Evolutionary conservation across 2,888 invertebrate genomes (phyloP), one percentile per base, ranked within the genome.

Genomic region (Glyphotaelius pellucidus): DNA sequence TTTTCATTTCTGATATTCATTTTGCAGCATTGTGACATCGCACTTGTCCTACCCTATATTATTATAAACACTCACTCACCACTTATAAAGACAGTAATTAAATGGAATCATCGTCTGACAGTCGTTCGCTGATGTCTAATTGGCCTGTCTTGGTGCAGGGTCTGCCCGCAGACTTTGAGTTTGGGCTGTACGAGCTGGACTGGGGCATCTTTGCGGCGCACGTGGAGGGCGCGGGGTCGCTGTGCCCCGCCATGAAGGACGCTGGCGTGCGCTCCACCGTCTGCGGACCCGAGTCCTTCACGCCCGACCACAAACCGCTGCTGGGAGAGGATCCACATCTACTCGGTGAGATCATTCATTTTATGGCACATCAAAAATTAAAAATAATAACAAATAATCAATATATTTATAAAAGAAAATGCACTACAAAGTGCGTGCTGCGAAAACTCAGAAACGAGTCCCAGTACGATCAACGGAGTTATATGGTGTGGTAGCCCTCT

Each of bases 241-340:
- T 99, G 15, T 97, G 98, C 92, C 99, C 99, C 0, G 96, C 96
- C 93, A 96, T 99, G 93, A 97, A 96, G 52, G 96, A 96, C 12
- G 96, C 97, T 11, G 99, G 99, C 7, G 97, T 99, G 32, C 98
- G 98, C 95, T 97, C 98, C 80, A 98, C 98, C 0, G 97, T 99
- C 1, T 99, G 98, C 94, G 99, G 99, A 0, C 98, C 98, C 0
- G 99, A 99, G 95, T 98, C 98, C 1, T 99, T 99, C 94, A 99
- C 99, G 0, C 98, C 99, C 0, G 99, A 99, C 95, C 98, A 99
- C 94, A 98, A 96, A 91, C 98, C 99, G 0, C 94, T 99, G 67
- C 96, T 99, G 96, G 99, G 99, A 94, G 97, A 97, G 92, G 97
- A 98, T 94, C 97, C 97, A 14, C 96, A 96, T 94, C 95, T 97